A percentile compares a stretch with the other conserved stretches of the same genome.
Conservation (phyloP, 2,888 invertebrate species). For the Athalia circularis region DNA sequence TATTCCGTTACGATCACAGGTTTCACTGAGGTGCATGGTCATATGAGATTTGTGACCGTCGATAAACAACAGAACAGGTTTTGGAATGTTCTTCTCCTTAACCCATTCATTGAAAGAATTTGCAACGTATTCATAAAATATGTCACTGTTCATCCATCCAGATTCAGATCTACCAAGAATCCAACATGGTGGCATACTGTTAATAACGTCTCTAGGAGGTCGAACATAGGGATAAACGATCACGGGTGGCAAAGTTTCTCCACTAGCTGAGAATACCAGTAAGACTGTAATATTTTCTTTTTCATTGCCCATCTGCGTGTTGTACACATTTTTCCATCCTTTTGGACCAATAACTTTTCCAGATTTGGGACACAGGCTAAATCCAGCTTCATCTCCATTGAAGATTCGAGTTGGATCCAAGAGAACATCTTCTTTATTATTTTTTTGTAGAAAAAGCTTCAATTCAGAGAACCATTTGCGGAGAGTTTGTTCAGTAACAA, state of each 20-base stretch:
- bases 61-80: slow-evolving; percentile 56
- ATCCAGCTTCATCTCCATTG: slow-evolving; percentile 59
- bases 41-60: slow-evolving; percentile 59
- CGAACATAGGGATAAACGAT: slow-evolving; percentile 56
- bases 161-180: slow-evolving; percentile 54
- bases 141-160: slow-evolving; percentile 59
- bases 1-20: slow-evolving; percentile 57
- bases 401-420: slow-evolving; percentile 49
- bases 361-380: slow-evolving; percentile 58
- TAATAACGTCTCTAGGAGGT: slow-evolving; percentile 57
- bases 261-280: slow-evolving; percentile 56
- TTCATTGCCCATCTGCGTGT: slow-evolving; percentile 57
- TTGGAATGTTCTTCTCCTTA: neutral
- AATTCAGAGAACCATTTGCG: slow-evolving; percentile 63
- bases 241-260: slow-evolving; percentile 56
- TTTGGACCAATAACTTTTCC: slow-evolving; percentile 62
- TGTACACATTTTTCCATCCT: slow-evolving; percentile 58
- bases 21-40: slow-evolving; percentile 53
- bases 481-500: slow-evolving; percentile 61
- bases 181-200: slow-evolving; percentile 54
- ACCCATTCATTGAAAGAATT: slow-evolving; percentile 51
- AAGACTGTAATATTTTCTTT: slow-evolving; percentile 63
- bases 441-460: slow-evolving; percentile 53
- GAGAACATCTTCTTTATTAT: slow-evolving; percentile 28
- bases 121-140: slow-evolving; percentile 57